phyloP scores from a whole-genome alignment of 1,140 invertebrate species.

The Brachionus sp. region DNA sequence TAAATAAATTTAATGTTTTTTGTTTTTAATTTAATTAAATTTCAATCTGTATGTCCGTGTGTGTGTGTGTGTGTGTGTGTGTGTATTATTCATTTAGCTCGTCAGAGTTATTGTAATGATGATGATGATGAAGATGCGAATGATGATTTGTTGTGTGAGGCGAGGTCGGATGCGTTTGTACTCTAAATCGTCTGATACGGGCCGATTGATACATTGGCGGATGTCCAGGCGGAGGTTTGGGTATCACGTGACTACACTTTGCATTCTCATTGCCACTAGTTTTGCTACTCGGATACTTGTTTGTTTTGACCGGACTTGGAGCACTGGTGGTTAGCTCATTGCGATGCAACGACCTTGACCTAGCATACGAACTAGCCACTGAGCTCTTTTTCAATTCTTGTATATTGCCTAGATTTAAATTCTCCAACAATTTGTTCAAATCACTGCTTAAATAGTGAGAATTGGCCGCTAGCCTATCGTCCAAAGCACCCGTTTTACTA shows the following conservation, averaged over 20 bases:
- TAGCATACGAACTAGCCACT: neutral
- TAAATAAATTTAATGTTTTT: no score
- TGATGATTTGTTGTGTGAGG: neutral
- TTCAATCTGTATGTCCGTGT: no score
- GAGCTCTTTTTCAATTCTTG: neutral
- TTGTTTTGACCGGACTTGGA: neutral
- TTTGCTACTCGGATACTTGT: neutral
- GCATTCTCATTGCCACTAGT: neutral
- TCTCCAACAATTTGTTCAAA: neutral
- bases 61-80: no score
- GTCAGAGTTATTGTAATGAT: neutral
- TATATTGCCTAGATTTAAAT: neutral
- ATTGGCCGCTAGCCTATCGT: neutral
- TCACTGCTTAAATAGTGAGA: neutral
- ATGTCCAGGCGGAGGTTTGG: slow-evolving; percentile 27
- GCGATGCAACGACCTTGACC: slow-evolving; percentile 6
- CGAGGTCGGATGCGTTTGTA: neutral
- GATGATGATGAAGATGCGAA: neutral
- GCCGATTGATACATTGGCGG: slow-evolving; percentile 22
- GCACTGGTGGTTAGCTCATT: neutral
- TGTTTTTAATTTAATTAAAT: no score
- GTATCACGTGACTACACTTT: neutral
- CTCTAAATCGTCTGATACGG: neutral
- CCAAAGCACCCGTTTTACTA: neutral
- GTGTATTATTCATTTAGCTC: neutral